Percentiles rank a stretch among this genome's conserved stretches.
Conservation (phyloP, 2,113 vertebrate genomes). For the Climacteris rufus region DNA sequence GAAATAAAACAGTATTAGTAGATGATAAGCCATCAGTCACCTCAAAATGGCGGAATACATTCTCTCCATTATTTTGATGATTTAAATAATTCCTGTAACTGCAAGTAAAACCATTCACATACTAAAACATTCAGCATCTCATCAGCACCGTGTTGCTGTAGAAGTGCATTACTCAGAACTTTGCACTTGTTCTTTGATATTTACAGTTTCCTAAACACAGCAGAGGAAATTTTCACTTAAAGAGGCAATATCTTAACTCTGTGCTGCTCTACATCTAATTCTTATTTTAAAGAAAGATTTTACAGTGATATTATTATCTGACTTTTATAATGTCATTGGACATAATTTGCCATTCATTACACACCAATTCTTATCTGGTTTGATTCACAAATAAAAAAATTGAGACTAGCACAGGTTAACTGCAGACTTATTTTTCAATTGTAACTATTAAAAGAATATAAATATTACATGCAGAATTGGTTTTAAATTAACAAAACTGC, state of each 20-base stretch:
- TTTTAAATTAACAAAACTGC: neutral
- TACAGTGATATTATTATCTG: neutral
- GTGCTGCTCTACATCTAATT: neutral
- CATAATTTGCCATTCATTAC: neutral
- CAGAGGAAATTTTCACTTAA: neutral
- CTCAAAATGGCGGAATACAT: neutral
- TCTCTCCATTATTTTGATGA: neutral
- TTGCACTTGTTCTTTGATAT: neutral
- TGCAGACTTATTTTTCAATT: neutral
- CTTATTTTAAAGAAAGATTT: neutral
- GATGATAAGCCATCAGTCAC: neutral
- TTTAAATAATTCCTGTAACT: neutral
- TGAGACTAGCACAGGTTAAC: neutral
- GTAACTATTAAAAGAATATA: neutral
- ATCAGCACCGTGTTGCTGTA: neutral
- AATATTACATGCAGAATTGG: neutral
- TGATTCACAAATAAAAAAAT: neutral
- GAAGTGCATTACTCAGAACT: neutral
- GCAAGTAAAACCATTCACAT: neutral
- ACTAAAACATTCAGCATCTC: neutral
- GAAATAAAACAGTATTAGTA: neutral
- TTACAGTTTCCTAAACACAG: neutral
- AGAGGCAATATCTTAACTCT: neutral
- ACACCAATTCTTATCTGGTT: neutral
- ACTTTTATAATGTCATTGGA: neutral